Evolutionary conservation across 2,888 invertebrate genomes (phyloP).

Genomic region (Dascillus cervinus): DNA sequence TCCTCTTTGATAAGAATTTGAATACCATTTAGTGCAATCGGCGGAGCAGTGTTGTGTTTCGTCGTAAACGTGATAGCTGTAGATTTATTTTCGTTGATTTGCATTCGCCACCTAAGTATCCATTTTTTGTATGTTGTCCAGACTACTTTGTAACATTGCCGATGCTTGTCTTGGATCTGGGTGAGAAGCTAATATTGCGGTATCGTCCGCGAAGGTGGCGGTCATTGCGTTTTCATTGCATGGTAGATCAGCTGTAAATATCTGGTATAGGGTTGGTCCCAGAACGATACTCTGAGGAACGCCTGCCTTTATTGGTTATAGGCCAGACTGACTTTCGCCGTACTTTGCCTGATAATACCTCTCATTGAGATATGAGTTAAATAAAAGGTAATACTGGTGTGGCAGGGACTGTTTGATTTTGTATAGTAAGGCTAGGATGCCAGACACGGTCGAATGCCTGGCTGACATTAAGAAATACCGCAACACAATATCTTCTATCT

Average conservation of each 20-base stretch:
- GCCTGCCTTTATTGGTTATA: conserved; percentile 5
- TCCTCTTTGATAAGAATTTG: conserved; percentile 28
- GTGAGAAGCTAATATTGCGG: conserved; percentile 5
- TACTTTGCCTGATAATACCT: conserved; percentile 5
- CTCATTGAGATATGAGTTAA: conserved; percentile 1
- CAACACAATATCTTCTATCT: conserved; percentile 1
- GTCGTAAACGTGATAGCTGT: conserved; percentile 7
- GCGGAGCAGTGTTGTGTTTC: conserved; percentile 5
- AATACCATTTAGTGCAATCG: conserved; percentile 6
- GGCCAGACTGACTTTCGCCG: too few relatives aligned
- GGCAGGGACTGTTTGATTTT: conserved; percentile 3
- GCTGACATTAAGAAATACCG: conserved; percentile 2
- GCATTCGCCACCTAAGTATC: conserved; percentile 7
- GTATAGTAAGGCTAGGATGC: neutral
- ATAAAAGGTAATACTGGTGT: conserved; percentile 1
- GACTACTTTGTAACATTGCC: conserved; percentile 3
- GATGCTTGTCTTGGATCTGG: conserved; percentile 4
- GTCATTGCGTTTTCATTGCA: conserved; percentile 1
- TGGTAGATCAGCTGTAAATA: conserved; percentile 4
- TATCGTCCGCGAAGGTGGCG: conserved; percentile 4
- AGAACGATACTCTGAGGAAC: conserved; percentile 4
- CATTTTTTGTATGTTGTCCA: conserved; percentile 5
- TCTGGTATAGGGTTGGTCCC: conserved; percentile 3
- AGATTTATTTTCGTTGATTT: conserved; percentile 9
- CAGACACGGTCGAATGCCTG: conserved; percentile 1